Base-by-base conservation (phyloP, 2,113 vertebrate species). In the Hucho hucho region DNA sequence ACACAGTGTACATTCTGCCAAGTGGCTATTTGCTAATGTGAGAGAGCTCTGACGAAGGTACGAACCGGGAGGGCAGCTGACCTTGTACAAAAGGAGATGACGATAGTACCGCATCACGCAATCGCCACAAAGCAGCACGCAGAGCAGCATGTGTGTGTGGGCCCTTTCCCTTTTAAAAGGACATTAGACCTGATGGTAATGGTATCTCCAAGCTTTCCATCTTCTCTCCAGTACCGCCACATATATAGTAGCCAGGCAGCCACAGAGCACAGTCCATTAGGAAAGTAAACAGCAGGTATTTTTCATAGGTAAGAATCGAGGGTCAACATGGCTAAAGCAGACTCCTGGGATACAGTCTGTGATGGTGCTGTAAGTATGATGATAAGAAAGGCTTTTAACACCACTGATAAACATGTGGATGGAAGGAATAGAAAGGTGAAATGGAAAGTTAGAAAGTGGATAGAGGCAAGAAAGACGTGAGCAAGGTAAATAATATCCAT, bases 261-360 rank as follows among this genome's bases (percentile, higher is more conserved):
- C 76, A 82, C 28, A 82, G 82, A 87, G 78, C 84, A 82, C 66
- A 78, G 84, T 90, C 93, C 91, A 92, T 93, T 92, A 92, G 84
- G 88, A 92, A 87, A 89, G 89, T 84, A 93, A 94, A 92, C 89
- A 92, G 70, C 59, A 61, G 73, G 68, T 88, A 85, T 43, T 85
- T 87, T 81, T 61, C 58, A 86, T 71, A 75, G 66, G 72, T 46
- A 58, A 86, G 71, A n/a, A 43, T 73, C 74, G 58, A 69, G 70
- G 65, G 77, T 81, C 78, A 86, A 86, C 63, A 79, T 43, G 74
- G 32, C 13, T 43, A 3, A 43, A 43, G 9, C 49, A 53, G 49
- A 3, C 16, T 53, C 63, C 66, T n/a, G 61, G 74, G 32, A 78
- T 78, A 76, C 75, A 82, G 76, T 46, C 25, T 12, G 2, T n/a